phyloP scores from a whole-genome alignment of 1,140 invertebrate genomes.

The Sarcophaga peregrina region DNA sequence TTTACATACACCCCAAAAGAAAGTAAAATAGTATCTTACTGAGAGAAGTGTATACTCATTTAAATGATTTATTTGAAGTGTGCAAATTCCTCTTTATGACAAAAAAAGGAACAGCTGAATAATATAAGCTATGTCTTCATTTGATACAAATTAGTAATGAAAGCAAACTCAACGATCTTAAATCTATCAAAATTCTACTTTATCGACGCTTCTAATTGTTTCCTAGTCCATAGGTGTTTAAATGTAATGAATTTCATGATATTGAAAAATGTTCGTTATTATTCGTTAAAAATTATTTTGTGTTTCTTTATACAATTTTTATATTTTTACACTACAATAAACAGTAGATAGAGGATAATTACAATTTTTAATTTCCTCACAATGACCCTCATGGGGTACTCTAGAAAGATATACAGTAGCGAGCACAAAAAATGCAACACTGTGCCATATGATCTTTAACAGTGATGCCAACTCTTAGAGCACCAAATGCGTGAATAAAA shows the following conservation, averaged over 20 bases:
- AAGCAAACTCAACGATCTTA: constrained; percentile 9
- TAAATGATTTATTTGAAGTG: background rate
- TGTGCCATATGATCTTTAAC: too few species aligned
- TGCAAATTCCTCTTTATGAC: constrained; percentile 15
- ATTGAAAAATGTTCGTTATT: background rate
- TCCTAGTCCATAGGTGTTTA: background rate
- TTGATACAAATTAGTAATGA: constrained; percentile 16
- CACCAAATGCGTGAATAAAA: too few species aligned
- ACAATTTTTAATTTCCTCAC: too few species aligned
- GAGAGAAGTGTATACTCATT: background rate
- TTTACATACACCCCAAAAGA: constrained; percentile 31
- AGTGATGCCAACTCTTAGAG: too few species aligned
- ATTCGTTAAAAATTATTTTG: too few species aligned
- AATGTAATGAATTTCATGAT: constrained; percentile 26
- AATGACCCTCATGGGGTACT: too few species aligned
- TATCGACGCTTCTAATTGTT: constrained; percentile 28
- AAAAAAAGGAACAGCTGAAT: background rate
- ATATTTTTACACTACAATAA: too few species aligned
- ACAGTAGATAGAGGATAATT: too few species aligned
- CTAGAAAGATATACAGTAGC: too few species aligned
- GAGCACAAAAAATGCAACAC: too few species aligned
- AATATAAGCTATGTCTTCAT: background rate
- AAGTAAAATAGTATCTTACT: background rate
- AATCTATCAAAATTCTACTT: background rate
- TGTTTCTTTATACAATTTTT: too few species aligned